A percentile compares a stretch with the other conserved stretches of the same genome.
These are phyloP conservation scores for Brachypalpus laphriformis DNA, from an alignment of 2,888 invertebrate genomes.

Conservation along the genomic window DNA sequence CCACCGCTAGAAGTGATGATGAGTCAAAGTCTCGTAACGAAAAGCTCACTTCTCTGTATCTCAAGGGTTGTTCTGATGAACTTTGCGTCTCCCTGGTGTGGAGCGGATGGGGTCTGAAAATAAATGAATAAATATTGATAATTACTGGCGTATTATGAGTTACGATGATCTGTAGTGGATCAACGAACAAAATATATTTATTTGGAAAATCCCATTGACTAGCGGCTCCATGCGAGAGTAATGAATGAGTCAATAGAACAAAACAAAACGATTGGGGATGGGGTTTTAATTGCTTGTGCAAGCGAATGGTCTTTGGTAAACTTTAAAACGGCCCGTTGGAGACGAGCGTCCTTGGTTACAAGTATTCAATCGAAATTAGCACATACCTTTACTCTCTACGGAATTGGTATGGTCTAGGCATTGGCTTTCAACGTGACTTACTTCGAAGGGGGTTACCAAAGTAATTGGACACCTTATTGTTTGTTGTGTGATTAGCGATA, in stretches of 20 bases:
- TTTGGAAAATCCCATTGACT: slow-evolving; percentile 15
- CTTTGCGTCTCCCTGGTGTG: not conserved
- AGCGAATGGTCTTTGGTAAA: not conserved
- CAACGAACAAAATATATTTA: slow-evolving; percentile 1
- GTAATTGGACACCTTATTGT: not conserved
- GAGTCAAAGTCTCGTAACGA: slow-evolving; percentile 4
- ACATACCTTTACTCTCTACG: not conserved
- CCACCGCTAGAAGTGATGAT: not conserved
- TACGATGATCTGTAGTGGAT: slow-evolving; percentile 19
- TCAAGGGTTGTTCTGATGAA: not conserved
- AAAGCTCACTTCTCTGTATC: not conserved
- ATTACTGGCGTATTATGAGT: not conserved
- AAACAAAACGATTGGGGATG: not conserved
- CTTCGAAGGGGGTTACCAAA: not conserved
- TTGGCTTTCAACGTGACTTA: not conserved
- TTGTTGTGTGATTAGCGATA: slow-evolving; percentile 5
- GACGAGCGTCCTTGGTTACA: not conserved
- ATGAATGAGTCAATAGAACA: slow-evolving; percentile 10
- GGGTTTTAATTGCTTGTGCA: slow-evolving; percentile 12
- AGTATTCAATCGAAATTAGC: not conserved
- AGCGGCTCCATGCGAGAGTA: not conserved
- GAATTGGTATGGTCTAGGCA: not conserved
- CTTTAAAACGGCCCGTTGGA: not conserved
- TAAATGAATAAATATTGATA: slow-evolving; percentile 40
- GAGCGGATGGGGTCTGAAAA: slow-evolving; percentile 29